Base-by-base conservation (phyloP, 2,113 vertebrate genomes). In the Rhineura floridana region DNA sequence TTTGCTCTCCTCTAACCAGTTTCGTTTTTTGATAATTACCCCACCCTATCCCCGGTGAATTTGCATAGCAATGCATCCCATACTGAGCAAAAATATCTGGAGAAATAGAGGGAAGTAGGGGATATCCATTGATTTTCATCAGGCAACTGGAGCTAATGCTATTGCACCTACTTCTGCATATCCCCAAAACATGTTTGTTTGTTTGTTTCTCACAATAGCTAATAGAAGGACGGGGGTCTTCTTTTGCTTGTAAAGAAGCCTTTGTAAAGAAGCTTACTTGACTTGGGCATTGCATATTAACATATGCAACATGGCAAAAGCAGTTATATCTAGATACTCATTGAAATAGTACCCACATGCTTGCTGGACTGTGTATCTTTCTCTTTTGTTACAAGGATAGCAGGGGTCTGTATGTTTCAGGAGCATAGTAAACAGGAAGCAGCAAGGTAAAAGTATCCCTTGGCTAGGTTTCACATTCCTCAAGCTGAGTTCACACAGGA, bases 171-270 rank as follows among this genome's bases (percentile, higher is more conserved):
- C 23, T 46, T 25, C 63, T 33, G 65, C 63, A 76, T n/a, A 81
- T 77, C 0, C 0, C 39, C 28, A n/a, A 30, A 23, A 36, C 69
- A 44, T 44, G 6, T 75, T 17, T 0, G 0, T 17, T 0, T 50
- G 44, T 59, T 5, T 5, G 5, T 15, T 79, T 33, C 17, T 82
- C 70, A 12, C 30, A 84, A 6, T 55, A n/a, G 30, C 36, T 11
- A 3, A 28, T 80, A 36, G 42, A 3, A 52, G 50, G 46, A 55
- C 59, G 44, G 59, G 30, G 39, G 52, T 23, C 83, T 28, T 44
- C 62, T 52, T 46, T 75, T 52, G 28, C 15, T 17, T 42, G 48
- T 59, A 75, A 59, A 1, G 8, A 55, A 80, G 17, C n/a, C 4
- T 80, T 80, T 55, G n/a, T n/a, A n/a, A n/a, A 15, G 52, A 36